Base-by-base conservation (phyloP, 1,140 invertebrate genomes). In the Andricus grossulariae region DNA sequence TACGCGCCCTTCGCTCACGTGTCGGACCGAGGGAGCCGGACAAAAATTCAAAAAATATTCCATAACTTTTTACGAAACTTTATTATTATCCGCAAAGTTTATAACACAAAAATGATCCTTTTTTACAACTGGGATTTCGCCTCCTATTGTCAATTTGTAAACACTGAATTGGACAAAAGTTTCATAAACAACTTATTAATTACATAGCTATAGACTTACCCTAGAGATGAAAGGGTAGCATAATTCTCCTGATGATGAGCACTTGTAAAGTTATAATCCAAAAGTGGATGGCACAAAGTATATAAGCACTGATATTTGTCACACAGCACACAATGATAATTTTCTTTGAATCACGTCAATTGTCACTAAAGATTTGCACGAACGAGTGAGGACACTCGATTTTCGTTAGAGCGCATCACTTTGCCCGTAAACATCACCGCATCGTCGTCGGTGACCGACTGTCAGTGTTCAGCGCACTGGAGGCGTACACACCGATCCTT, bases 401-500 rank as follows among this genome's bases (percentile, higher is more conserved):
- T 32, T 66, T 66, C 18, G 32, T 39, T 32, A 39, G 21, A 39
- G 25, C 25, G 60, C 25, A 39, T 39, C 60, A 66, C 60, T 45
- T 39, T 39, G n/a, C n/a, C 60, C 25, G 25, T 39, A 66, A 45
- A 66, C 60, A 45, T 66, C 60, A 66, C 60, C 60, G 60, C 60
- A n/a, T 66, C 60, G 60, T 66, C 32, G 60, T 66, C 60, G 60
- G 60, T 66, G 60, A 66, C 60, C 60, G 60, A 66, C 60, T 66
- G 57, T 66, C 57, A 66, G 18, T 66, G 25, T 15, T 66, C 57
- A 54, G 52, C 52, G 18, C 52, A 66, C 57, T 66, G 57, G 57
- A 32, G 32, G 57, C 25, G 57, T 66, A 66, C 57, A 32, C 25
- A 66, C 57, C 57, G 57, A 66, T 21, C 32, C 57, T 66, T 32